These are phyloP conservation scores for Sebastiscus albofasciatus DNA, from an alignment of 2,797 vertebrate genomes.

Conservation along the genomic window DNA sequence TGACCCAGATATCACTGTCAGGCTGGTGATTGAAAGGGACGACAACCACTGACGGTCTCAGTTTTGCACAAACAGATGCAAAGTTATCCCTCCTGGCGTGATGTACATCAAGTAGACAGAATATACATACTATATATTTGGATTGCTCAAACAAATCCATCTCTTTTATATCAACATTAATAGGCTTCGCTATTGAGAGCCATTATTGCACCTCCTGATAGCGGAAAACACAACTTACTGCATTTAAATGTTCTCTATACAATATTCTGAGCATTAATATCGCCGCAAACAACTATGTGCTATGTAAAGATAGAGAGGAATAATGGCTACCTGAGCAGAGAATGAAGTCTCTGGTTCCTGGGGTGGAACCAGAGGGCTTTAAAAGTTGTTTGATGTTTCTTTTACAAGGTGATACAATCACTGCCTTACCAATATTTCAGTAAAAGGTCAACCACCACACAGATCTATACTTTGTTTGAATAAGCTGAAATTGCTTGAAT, in stretches of 20 bases:
- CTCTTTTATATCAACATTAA: too few relatives aligned
- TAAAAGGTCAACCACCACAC: neutral
- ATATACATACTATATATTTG: neutral
- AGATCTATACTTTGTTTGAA: neutral
- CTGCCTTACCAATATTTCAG: neutral
- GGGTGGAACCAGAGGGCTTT: too few relatives aligned
- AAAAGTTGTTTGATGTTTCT: rapidly evolving
- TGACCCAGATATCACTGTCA: neutral
- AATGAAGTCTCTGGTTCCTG: too few relatives aligned
- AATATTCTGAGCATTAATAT: rapidly evolving
- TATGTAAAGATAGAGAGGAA: too few relatives aligned
- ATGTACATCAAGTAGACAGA: neutral
- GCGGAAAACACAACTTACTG: too few relatives aligned
- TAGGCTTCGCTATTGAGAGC: too few relatives aligned
- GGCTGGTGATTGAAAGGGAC: neutral
- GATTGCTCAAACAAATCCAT: neutral
- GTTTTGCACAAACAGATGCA: neutral
- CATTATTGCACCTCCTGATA: too few relatives aligned
- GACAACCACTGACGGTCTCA: neutral
- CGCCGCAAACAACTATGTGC: too few relatives aligned
- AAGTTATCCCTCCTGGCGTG: neutral
- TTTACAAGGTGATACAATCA: neutral
- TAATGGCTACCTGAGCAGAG: too few relatives aligned
- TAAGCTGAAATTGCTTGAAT: neutral
- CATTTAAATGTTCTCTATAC: too few relatives aligned